These are phyloP conservation scores for Cephonodes hylas DNA, from an alignment of 2,888 invertebrate species.

Conservation along the genomic window DNA sequence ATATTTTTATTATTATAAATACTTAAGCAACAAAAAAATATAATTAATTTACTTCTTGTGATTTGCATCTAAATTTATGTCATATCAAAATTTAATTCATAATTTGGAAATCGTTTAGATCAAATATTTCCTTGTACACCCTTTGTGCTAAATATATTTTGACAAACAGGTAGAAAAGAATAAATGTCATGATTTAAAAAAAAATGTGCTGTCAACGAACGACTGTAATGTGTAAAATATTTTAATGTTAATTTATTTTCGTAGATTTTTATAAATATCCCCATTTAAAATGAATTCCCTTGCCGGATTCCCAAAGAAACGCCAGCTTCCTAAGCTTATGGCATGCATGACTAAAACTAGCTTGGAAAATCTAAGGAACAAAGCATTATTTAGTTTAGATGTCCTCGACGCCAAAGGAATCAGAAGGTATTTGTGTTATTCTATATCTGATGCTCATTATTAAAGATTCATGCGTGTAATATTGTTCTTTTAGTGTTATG, in stretches of 20 bases:
- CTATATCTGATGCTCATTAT: too few relatives aligned
- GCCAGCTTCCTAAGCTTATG: conserved; percentile 64
- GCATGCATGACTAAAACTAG: conserved; percentile 70
- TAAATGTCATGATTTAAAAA: not conserved
- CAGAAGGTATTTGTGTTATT: conserved; percentile 51
- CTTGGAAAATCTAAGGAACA: conserved; percentile 61
- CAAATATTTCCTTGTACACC: too few relatives aligned
- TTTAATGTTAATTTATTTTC: not conserved
- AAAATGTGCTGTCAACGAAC: not conserved
- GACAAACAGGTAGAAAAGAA: not conserved
- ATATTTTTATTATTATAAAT: too few relatives aligned
- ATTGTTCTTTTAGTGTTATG: too few relatives aligned
- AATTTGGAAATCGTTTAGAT: too few relatives aligned
- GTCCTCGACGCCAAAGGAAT: conserved; percentile 65
- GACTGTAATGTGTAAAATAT: not conserved
- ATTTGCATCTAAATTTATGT: too few relatives aligned
- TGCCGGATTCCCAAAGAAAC: conserved; percentile 29
- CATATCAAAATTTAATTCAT: too few relatives aligned
- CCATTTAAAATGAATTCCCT: conserved; percentile 10
- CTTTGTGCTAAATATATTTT: too few relatives aligned
- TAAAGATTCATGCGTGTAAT: too few relatives aligned
- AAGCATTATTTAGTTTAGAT: conserved; percentile 54
- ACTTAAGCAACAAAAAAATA: too few relatives aligned
- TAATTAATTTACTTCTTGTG: too few relatives aligned
- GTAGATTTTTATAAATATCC: not conserved